A percentile compares a stretch with the other conserved stretches of the same genome.
These are phyloP conservation scores for Phengaris arion DNA, from an alignment of 2,888 invertebrate genomes.

Conservation along the genomic window DNA sequence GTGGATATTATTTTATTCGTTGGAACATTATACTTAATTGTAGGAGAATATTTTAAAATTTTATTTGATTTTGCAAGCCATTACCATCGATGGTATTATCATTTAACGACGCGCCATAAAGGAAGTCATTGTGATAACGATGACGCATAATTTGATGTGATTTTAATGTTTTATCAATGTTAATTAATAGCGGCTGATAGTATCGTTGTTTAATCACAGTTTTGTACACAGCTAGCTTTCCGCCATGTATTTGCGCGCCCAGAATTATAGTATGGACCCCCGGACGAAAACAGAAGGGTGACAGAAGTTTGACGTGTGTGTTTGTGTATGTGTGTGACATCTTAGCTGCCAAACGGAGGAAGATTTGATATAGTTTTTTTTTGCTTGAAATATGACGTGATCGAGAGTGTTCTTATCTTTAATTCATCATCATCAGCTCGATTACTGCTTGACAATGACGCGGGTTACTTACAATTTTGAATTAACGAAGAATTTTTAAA, in stretches of 20 bases:
- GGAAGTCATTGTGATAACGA: constrained; percentile 30
- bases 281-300: no score
- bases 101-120: constrained; percentile 28
- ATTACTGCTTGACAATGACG: no score
- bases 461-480: no score
- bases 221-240: not conserved
- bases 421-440: no score
- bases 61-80: constrained; percentile 29
- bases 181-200: constrained; percentile 28
- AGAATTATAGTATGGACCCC: no score
- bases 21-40: constrained; percentile 3
- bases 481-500: no score
- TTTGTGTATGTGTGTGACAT: no score
- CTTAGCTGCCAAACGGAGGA: no score
- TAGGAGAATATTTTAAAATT: constrained; percentile 21
- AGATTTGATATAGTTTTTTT: no score
- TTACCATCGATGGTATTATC: constrained; percentile 25
- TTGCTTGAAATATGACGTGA: no score
- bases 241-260: not conserved
- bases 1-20: not conserved
- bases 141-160: constrained; percentile 28
- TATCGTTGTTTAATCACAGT: constrained; percentile 27
- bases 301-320: no score
- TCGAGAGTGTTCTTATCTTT: no score
- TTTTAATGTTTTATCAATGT: constrained; percentile 32